Conservation (phyloP, 2,888 invertebrate species). For the Chaitophorus viminalis region DNA sequence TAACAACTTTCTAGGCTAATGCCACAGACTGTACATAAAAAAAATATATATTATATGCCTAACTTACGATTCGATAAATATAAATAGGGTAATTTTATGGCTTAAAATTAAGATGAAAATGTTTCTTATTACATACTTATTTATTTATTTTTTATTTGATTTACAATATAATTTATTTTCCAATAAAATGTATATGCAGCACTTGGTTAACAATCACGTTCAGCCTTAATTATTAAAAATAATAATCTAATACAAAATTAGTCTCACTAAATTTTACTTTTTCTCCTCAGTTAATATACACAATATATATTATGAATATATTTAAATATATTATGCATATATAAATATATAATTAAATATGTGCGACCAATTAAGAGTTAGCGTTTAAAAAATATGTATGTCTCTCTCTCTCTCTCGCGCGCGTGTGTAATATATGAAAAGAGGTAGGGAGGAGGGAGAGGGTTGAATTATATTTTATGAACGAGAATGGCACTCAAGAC, state of each 20-base stretch:
- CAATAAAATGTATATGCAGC: constrained; percentile 52
- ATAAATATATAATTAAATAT: constrained; percentile 27
- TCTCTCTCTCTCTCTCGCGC: constrained; percentile 19
- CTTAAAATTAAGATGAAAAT: constrained; percentile 53
- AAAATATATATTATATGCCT: constrained; percentile 26
- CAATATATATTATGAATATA: constrained; percentile 29
- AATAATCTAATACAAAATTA: constrained; percentile 56
- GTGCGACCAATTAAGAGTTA: constrained; percentile 42
- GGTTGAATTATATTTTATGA: neutral
- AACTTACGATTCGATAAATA: constrained; percentile 56
- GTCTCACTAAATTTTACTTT: constrained; percentile 59
- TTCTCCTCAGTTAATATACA: constrained; percentile 33
- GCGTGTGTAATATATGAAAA: neutral
- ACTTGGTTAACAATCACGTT: constrained; percentile 62
- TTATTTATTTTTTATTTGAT: neutral
- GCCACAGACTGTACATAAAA: constrained; percentile 61
- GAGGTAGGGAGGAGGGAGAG: neutral
- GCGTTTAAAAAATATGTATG: constrained; percentile 45
- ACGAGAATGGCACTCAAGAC: constrained; percentile 59
- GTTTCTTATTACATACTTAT: constrained; percentile 1
- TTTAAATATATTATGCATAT: neutral
- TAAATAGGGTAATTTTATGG: constrained; percentile 57
- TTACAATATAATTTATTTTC: constrained; percentile 27
- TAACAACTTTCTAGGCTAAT: constrained; percentile 62
- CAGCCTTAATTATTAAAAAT: constrained; percentile 60